phyloP scores from a whole-genome alignment of 2,797 vertebrate species.

The Hephaestus fuliginosus region DNA sequence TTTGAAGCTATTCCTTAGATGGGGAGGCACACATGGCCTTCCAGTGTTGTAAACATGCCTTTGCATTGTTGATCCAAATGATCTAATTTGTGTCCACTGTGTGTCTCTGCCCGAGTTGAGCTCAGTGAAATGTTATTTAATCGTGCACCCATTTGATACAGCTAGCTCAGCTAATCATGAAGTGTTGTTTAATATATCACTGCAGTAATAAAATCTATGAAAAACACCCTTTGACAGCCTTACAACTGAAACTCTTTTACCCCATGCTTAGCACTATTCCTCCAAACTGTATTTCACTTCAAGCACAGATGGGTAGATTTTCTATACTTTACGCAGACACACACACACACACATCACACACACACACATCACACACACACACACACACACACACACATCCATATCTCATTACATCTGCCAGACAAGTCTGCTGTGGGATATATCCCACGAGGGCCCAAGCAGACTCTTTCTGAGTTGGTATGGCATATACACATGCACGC shows the following conservation, averaged over 20 bases:
- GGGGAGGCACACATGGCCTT: conserved; percentile 44
- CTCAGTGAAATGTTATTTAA: conserved; percentile 53
- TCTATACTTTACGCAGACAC: conserved; percentile 36
- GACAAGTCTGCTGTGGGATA: conserved; percentile 75
- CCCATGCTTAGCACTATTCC: conserved; percentile 33
- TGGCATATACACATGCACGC: conserved; percentile 24
- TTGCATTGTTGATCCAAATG: conserved; percentile 64
- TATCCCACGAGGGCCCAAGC: conserved; percentile 67
- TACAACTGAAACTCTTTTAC: conserved; percentile 62
- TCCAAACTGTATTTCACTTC: conserved; percentile 67
- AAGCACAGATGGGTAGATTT: conserved; percentile 63
- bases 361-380: conserved; percentile 43
- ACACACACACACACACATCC: conserved; percentile 45
- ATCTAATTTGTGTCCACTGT: conserved; percentile 57
- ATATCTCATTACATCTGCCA: conserved; percentile 81
- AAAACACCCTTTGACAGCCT: conserved; percentile 72
- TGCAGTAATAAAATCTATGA: conserved; percentile 59
- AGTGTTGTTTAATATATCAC: conserved; percentile 61
- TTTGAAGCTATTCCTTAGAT: conserved; percentile 34
- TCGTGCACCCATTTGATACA: conserved; percentile 24
- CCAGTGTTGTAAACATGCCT: conserved; percentile 63
- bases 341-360: conserved; percentile 37
- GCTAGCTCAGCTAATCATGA: conserved; percentile 62
- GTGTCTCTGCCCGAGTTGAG: conserved; percentile 20
- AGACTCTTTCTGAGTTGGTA: conserved; percentile 71